phyloP scores from a whole-genome alignment of 2,888 invertebrate genomes.

The Endomychus coccineus region DNA sequence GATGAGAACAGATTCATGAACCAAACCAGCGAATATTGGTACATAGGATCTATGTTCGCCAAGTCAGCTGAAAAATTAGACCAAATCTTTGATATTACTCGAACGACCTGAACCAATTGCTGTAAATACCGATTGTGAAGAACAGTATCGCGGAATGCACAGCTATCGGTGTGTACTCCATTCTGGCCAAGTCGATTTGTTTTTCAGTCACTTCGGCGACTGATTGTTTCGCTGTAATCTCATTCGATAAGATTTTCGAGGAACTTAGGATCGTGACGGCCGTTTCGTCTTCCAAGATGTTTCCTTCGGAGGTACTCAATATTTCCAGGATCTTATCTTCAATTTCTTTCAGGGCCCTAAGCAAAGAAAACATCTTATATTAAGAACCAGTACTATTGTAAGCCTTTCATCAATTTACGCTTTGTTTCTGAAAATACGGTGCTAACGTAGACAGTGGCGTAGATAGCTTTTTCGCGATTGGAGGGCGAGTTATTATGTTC shows the following conservation, averaged over 20 bases:
- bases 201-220: conserved; percentile 84
- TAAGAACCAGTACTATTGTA: too few species aligned
- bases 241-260: conserved; percentile 82
- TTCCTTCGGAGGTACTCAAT: conserved; percentile 63
- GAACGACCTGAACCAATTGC: neutral
- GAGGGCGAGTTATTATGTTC: too few species aligned
- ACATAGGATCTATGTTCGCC: conserved; percentile 93
- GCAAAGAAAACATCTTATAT: too few species aligned
- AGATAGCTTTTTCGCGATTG: too few species aligned
- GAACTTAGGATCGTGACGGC: conserved; percentile 83
- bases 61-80: conserved; percentile 57
- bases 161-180: conserved; percentile 86
- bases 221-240: conserved; percentile 85
- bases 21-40: conserved; percentile 92
- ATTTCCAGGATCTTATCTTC: conserved; percentile 85
- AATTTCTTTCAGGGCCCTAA: conserved; percentile 73
- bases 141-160: conserved; percentile 84
- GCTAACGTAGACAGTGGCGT: too few species aligned
- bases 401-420: too few species aligned
- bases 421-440: too few species aligned
- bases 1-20: conserved; percentile 82
- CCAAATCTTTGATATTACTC: conserved; percentile 3
- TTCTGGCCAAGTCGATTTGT: conserved; percentile 77
- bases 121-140: conserved; percentile 69
- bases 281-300: conserved; percentile 85